Percentiles rank a stretch among this genome's conserved stretches.
Evolutionary conservation across 2,888 invertebrate genomes (phyloP).

Genomic region (Lasius fuliginosus): DNA sequence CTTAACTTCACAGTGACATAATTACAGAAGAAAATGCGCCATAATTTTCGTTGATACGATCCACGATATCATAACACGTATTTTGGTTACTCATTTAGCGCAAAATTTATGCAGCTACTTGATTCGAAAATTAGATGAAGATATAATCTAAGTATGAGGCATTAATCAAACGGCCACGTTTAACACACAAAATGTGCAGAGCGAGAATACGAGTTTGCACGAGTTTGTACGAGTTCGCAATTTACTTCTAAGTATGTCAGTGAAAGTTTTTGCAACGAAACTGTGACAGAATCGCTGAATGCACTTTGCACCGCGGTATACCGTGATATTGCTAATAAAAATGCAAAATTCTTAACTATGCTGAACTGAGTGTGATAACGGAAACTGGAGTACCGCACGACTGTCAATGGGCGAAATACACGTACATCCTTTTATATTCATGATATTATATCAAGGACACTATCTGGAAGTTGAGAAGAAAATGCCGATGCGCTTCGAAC

Average conservation of each 20-base stretch:
- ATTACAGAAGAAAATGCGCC: background rate
- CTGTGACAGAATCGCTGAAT: slow-evolving; percentile 40
- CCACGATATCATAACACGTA: background rate
- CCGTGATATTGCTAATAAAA: slow-evolving; percentile 40
- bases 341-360: slow-evolving; percentile 24
- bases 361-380: slow-evolving; percentile 7
- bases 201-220: background rate
- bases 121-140: background rate
- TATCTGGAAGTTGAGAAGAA: slow-evolving; percentile 32
- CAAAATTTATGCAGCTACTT: background rate
- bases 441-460: background rate
- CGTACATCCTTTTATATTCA: slow-evolving; percentile 2
- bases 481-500: slow-evolving; percentile 18
- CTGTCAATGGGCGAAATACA: background rate
- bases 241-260: slow-evolving; percentile 20
- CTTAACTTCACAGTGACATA: slow-evolving; percentile 18
- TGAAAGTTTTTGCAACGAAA: slow-evolving; percentile 40
- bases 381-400: background rate
- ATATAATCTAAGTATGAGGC: background rate
- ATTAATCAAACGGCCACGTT: background rate
- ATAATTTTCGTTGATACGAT: background rate
- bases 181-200: background rate
- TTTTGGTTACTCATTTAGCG: background rate
- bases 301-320: slow-evolving; percentile 15
- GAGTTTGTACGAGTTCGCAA: background rate